phyloP scores from a whole-genome alignment of 2,888 invertebrate species.

The Cerceris rybyensis region DNA sequence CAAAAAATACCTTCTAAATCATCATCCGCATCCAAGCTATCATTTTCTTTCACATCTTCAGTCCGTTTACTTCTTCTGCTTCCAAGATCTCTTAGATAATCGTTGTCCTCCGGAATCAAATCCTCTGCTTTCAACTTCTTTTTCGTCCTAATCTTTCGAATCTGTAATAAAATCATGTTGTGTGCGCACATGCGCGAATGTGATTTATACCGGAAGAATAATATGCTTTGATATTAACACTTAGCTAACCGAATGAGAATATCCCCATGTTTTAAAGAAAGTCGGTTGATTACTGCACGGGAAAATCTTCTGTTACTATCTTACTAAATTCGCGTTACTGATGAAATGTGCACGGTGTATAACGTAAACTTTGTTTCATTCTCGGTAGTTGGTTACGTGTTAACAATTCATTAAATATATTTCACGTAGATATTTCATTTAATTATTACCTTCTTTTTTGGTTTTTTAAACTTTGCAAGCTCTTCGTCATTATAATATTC shows the following conservation, averaged over 20 bases:
- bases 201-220: background rate
- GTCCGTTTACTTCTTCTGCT: slow-evolving; percentile 81
- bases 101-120: slow-evolving; percentile 82
- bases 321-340: too few relatives aligned
- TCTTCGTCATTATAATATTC: slow-evolving; percentile 95
- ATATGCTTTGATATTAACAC: too few relatives aligned
- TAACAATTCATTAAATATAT: too few relatives aligned
- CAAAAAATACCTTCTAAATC: slow-evolving; percentile 84
- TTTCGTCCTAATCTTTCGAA: slow-evolving; percentile 87
- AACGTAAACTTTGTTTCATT: too few relatives aligned
- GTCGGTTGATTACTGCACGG: too few relatives aligned
- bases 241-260: too few relatives aligned
- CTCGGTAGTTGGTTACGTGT: too few relatives aligned
- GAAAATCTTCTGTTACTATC: too few relatives aligned
- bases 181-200: background rate
- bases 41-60: slow-evolving; percentile 80
- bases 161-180: slow-evolving; percentile 67
- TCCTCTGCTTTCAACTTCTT: slow-evolving; percentile 89
- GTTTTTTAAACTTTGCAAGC: slow-evolving; percentile 94
- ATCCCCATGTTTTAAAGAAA: too few relatives aligned
- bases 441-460: slow-evolving; percentile 87
- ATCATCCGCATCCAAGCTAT: slow-evolving; percentile 84
- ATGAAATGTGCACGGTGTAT: too few relatives aligned
- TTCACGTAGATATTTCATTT: background rate
- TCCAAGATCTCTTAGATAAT: slow-evolving; percentile 79